phyloP scores from a whole-genome alignment of 2,888 invertebrate species.

The Spodoptera littoralis region DNA sequence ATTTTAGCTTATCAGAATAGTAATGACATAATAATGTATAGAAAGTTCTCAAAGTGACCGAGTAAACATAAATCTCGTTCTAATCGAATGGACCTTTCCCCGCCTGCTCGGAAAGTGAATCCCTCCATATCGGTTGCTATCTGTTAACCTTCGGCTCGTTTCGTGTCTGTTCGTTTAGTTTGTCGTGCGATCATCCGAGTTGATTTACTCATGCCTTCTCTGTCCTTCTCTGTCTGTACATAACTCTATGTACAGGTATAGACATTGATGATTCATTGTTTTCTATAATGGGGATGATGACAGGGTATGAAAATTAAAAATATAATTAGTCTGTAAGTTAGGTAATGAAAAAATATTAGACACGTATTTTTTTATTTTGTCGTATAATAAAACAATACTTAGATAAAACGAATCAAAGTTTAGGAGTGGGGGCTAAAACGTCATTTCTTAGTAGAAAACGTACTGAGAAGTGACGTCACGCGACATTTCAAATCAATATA shows the following conservation, averaged over 20 bases:
- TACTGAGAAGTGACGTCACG: no score
- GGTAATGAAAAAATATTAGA: no score
- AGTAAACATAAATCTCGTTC: slow-evolving; percentile 50
- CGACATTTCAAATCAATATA: no score
- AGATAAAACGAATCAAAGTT: no score
- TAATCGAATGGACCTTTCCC: slow-evolving; percentile 57
- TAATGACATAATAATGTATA: slow-evolving; percentile 34
- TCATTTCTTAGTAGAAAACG: no score
- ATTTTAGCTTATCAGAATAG: slow-evolving; percentile 15
- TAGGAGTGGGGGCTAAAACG: no score
- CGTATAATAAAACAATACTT: no score
- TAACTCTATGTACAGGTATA: slow-evolving; percentile 31
- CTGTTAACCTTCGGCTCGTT: slow-evolving; percentile 50
- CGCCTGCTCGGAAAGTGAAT: slow-evolving; percentile 55
- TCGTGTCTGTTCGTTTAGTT: slow-evolving; percentile 46
- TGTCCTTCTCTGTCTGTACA: slow-evolving; percentile 40
- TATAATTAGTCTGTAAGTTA: no score
- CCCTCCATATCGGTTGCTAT: slow-evolving; percentile 50
- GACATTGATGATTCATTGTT: slow-evolving; percentile 14
- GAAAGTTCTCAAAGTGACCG: slow-evolving; percentile 49
- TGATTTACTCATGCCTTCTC: slow-evolving; percentile 55
- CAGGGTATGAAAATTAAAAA: no score
- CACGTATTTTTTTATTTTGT: no score
- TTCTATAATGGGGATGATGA: slow-evolving; percentile 6
- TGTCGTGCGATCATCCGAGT: slow-evolving; percentile 53